Evolutionary conservation across 2,797 vertebrate species (phyloP).

Genomic region (Dicrostonyx torquatus): DNA sequence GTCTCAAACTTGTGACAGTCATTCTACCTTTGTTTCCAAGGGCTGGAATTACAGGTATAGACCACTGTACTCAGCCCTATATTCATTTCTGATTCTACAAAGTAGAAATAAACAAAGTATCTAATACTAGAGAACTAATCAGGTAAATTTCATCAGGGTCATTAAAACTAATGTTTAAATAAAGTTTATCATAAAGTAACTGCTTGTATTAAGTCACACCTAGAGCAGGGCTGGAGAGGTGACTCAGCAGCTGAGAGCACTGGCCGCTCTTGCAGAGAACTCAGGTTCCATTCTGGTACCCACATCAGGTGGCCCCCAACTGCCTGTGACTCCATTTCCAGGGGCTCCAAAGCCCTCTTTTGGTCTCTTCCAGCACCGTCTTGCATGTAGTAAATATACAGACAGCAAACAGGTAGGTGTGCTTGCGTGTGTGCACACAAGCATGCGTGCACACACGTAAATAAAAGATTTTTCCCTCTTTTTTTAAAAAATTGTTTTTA

Average conservation of each 20-base stretch:
- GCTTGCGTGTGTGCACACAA: not conserved
- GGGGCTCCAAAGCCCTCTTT: not conserved
- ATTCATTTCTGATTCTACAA: not conserved
- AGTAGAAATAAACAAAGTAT: not conserved
- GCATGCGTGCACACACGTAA: not conserved
- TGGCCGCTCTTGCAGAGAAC: not conserved
- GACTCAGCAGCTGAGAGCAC: not conserved
- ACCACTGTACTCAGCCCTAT: not conserved
- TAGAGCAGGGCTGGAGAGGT: not conserved
- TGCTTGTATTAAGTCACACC: not conserved
- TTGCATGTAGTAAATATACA: not conserved
- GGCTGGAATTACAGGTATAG: not conserved
- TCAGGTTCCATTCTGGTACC: not conserved
- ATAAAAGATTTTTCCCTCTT: not conserved
- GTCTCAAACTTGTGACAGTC: not conserved
- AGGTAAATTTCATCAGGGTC: not conserved
- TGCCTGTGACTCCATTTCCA: not conserved
- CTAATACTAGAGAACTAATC: not conserved
- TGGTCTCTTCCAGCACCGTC: not conserved
- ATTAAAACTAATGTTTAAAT: not conserved
- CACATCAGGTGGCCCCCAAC: not conserved
- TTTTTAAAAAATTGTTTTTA: no score
- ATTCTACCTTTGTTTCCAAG: not conserved
- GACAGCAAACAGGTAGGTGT: not conserved
- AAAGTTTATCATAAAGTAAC: not conserved